These are phyloP conservation scores for Phortica okadai DNA, from an alignment of 2,888 invertebrate genomes.

Conservation along the genomic window DNA sequence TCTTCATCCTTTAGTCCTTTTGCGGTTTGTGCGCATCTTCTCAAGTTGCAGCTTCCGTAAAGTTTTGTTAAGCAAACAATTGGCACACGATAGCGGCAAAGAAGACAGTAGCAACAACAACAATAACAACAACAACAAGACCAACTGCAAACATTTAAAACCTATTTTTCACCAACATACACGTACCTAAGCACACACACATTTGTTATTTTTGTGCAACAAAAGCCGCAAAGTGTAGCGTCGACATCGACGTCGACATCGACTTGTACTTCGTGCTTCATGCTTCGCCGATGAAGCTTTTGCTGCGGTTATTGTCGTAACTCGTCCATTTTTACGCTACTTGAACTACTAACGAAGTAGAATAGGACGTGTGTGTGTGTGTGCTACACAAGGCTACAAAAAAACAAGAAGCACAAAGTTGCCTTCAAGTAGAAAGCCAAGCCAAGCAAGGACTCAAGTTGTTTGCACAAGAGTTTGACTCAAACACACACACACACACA, in stretches of 20 bases:
- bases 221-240: conserved; percentile 40
- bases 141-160: conserved; percentile 61
- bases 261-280: conserved; percentile 29
- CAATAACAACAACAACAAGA: conserved; percentile 37
- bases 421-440: neutral
- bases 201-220: conserved; percentile 45
- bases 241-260: conserved; percentile 18
- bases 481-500: neutral
- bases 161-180: conserved; percentile 57
- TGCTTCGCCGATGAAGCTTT: conserved; percentile 56
- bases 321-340: conserved; percentile 68
- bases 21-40: conserved; percentile 4
- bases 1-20: neutral
- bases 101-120: conserved; percentile 37
- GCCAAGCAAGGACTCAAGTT: conserved; percentile 5
- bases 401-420: neutral
- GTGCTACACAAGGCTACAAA: neutral
- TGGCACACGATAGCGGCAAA: conserved; percentile 59
- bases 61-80: conserved; percentile 73
- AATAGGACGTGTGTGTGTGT: conserved; percentile 44
- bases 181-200: neutral
- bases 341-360: conserved; percentile 69
- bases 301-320: conserved; percentile 60
- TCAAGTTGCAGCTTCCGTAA: conserved; percentile 53
- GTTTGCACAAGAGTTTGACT: conserved; percentile 29